These are phyloP conservation scores for Prenolepis imparis DNA, from an alignment of 2,888 invertebrate species.

Conservation along the genomic window DNA sequence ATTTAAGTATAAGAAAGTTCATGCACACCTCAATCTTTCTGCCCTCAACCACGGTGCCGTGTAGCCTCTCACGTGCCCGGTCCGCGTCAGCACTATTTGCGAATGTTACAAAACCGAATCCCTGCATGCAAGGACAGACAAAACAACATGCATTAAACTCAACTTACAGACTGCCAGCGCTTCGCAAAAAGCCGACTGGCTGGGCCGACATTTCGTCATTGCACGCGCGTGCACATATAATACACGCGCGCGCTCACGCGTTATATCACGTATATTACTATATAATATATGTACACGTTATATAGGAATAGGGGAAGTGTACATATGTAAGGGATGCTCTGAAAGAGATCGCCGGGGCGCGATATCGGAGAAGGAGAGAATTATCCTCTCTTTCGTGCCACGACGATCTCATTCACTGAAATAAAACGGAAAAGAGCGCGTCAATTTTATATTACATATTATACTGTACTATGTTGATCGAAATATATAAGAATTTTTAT, in stretches of 20 bases:
- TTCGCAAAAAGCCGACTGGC: conserved; percentile 77
- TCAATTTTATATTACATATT: background rate
- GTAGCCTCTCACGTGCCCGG: conserved; percentile 99
- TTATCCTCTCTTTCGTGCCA: background rate
- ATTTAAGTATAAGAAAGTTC: conserved; percentile 87
- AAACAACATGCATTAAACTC: conserved; percentile 95
- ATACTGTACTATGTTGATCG: too few species aligned
- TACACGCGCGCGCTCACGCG: conserved; percentile 31
- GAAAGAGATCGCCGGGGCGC: conserved; percentile 7
- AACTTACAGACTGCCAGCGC: conserved; percentile 86
- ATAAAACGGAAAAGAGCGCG: conserved; percentile 11
- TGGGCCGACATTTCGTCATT: conserved; percentile 71
- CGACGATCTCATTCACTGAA: conserved; percentile 13
- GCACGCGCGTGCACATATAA: conserved; percentile 42
- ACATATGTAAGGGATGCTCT: background rate
- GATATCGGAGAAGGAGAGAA: background rate
- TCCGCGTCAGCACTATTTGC: conserved; percentile 99
- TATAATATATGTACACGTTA: conserved; percentile 36
- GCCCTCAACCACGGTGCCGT: conserved; percentile 99
- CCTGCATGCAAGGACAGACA: conserved; percentile 99
- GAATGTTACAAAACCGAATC: conserved; percentile 99
- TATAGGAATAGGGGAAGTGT: background rate
- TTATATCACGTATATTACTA: conserved; percentile 13
- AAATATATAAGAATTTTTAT: conserved; percentile 7
- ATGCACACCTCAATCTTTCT: conserved; percentile 99